Conservation (phyloP, 2,113 vertebrate genomes). For the Callaeas wilsoni region DNA sequence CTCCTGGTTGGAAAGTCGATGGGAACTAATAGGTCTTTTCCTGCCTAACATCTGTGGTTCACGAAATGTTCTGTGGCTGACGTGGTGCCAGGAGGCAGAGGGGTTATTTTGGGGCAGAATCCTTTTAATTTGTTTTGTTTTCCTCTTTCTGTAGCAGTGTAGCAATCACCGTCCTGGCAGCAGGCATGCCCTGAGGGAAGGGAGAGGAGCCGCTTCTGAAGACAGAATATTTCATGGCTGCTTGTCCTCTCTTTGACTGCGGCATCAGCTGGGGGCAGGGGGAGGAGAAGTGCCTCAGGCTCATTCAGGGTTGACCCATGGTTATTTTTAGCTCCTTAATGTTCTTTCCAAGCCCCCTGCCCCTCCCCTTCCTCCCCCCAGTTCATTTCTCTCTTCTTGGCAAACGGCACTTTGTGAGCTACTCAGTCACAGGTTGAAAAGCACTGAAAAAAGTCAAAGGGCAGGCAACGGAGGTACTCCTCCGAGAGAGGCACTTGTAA, state of each 20-base stretch:
- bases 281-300: background rate
- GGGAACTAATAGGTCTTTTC: conserved; percentile 25
- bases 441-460: conserved; percentile 30
- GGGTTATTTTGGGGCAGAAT: conserved; percentile 50
- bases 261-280: conserved; percentile 3
- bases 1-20: background rate
- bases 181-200: background rate
- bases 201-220: conserved; percentile 2
- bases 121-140: conserved; percentile 50
- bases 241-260: conserved; percentile 31
- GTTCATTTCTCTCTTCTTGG: conserved; percentile 57
- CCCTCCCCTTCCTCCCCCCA: background rate
- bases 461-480: background rate
- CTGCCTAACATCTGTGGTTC: conserved; percentile 5
- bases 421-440: conserved; percentile 40
- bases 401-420: conserved; percentile 22
- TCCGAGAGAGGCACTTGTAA: background rate
- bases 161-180: conserved; percentile 22
- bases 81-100: background rate
- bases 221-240: conserved; percentile 20
- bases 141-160: conserved; percentile 41
- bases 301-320: conserved; percentile 45
- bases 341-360: conserved; percentile 11
- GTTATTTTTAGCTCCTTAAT: conserved; percentile 75
- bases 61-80: conserved; percentile 14